Base-by-base conservation (phyloP, 2,888 invertebrate species). In the Drosophila prolongata region DNA sequence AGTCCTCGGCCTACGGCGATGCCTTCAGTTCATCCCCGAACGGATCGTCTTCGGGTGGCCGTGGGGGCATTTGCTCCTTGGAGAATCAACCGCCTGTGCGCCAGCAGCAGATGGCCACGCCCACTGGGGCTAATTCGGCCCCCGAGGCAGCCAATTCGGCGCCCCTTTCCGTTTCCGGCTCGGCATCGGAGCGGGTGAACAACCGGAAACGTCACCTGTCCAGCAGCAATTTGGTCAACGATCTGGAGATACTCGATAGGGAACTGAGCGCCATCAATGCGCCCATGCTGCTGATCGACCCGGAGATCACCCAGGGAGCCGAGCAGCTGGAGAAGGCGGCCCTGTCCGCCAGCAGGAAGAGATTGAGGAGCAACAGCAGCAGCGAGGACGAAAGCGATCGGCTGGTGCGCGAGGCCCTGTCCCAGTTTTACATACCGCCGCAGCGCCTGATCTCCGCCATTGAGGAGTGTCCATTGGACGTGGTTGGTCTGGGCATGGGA, bases 351-450 rank as follows among this genome's bases (percentile, higher is more conserved):
- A 91, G 92, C 14, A 84, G 92, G n/a, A 92, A 92, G 69, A 91
- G 92, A 1, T 75, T 89, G 75, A 91, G 94, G 43, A 93, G 93
- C 80, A 59, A 68, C 13, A 79, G 54, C 57, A 47, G 67, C 75
- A 75, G 69, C 77, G 94, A 94, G 76, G 95, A 94, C 55, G 93
- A 94, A 80, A 95, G 95, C 79, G 95, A 95, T 86, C 94, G 95
- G 58, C 93, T 95, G 89, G 94, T 95, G 47, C 95, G 95, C 78
- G 95, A 95, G 82, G 95, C 95, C 6, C 93, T 95, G 68, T 95
- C 95, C 67, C 95, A 95, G 86, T 95, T 95, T 87, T 95, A 95
- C 89, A 94, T 95, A 71, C 95, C 95, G 11, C 95, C 95, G 1
- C 95, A 95, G 34, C 93, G 95, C 61, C 93, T 95, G 88, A 93